These are phyloP conservation scores for Agonopterix subpropinquella DNA, from an alignment of 2,888 invertebrate genomes.

Conservation along the genomic window DNA sequence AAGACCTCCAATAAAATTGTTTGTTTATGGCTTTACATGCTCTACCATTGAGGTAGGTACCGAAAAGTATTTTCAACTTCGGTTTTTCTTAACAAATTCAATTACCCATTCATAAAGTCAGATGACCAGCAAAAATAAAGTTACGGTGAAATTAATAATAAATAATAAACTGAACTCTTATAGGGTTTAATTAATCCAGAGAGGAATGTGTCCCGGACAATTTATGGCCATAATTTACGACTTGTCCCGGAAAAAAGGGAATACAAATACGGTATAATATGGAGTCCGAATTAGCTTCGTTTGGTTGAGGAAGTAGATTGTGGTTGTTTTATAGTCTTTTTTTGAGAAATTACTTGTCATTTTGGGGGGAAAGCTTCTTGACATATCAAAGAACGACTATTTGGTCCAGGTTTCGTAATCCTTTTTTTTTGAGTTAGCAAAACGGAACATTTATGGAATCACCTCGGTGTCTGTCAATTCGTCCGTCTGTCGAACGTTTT, in stretches of 20 bases:
- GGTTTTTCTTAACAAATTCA: neutral
- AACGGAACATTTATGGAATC: no score
- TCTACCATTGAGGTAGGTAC: no score
- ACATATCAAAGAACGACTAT: neutral
- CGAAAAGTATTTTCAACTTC: no score
- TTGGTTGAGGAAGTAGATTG: neutral
- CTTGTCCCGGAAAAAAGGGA: slow-evolving; percentile 53
- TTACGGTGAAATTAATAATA: slow-evolving; percentile 16
- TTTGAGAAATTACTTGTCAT: neutral
- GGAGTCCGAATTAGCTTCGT: slow-evolving; percentile 7
- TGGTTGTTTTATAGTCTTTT: neutral
- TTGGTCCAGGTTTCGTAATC: neutral
- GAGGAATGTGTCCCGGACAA: slow-evolving; percentile 52
- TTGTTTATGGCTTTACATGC: no score
- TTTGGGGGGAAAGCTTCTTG: neutral
- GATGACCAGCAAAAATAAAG: slow-evolving; percentile 10
- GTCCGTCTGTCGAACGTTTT: neutral
- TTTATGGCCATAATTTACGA: slow-evolving; percentile 69
- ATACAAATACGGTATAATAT: slow-evolving; percentile 24
- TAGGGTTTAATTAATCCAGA: slow-evolving; percentile 63
- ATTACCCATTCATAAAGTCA: neutral
- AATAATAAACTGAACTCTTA: slow-evolving; percentile 40
- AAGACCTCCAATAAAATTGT: no score
- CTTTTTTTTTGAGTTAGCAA: neutral
- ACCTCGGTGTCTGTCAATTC: neutral